Conservation (phyloP, 2,888 invertebrate genomes). For the Anorthoa munda region DNA sequence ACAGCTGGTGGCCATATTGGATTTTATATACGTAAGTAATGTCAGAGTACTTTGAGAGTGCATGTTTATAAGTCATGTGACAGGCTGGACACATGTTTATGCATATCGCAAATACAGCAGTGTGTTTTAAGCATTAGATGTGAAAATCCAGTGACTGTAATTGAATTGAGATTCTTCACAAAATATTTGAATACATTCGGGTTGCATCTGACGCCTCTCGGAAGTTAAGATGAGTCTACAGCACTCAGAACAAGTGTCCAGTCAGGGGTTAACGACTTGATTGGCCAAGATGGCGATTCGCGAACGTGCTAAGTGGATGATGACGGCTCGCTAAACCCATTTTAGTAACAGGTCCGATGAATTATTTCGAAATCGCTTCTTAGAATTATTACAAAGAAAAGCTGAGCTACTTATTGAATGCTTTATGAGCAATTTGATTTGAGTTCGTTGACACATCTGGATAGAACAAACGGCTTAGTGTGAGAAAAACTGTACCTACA, state of each 20-base stretch:
- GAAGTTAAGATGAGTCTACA: conserved; percentile 39
- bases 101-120: conserved; percentile 39
- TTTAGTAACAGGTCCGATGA: conserved; percentile 69
- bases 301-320: conserved; percentile 88
- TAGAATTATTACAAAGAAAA: conserved; percentile 29
- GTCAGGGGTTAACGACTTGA: conserved; percentile 87
- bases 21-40: conserved; percentile 75
- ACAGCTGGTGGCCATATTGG: conserved; percentile 82
- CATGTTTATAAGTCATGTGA: conserved; percentile 68
- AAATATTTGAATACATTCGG: conserved; percentile 35
- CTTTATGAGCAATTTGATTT: conserved; percentile 29
- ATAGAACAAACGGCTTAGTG: conserved; percentile 59
- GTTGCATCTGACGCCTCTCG: conserved; percentile 18
- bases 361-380: conserved; percentile 46
- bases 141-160: conserved; percentile 8
- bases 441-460: conserved; percentile 54
- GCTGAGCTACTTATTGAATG: conserved; percentile 31
- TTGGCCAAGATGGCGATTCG: conserved; percentile 86
- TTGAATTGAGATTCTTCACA: neutral
- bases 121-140: conserved; percentile 16
- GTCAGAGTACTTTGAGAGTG: conserved; percentile 73
- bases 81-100: conserved; percentile 66
- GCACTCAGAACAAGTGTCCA: conserved; percentile 66
- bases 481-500: conserved; percentile 68
- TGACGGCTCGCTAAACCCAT: conserved; percentile 79